Evolutionary conservation across 2,113 vertebrate genomes (phyloP).

Genomic region (Dasyurus viverrinus): DNA sequence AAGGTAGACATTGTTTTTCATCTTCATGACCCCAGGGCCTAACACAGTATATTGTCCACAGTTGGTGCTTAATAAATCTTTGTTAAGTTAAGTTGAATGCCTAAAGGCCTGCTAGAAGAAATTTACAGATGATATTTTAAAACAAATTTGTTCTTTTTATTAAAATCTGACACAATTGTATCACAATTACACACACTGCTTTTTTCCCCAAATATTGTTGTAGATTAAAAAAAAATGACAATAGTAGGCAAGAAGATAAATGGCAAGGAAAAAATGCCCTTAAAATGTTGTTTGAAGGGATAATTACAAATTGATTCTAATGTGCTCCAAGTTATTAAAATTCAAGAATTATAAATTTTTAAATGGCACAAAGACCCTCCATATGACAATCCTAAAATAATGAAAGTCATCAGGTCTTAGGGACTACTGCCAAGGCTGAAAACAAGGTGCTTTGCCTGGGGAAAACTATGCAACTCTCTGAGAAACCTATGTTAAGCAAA

Average conservation of each 20-base stretch:
- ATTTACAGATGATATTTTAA: background rate
- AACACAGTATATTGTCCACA: background rate
- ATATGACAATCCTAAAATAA: background rate
- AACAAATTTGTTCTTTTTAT: background rate
- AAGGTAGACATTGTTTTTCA: background rate
- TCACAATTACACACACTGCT: background rate
- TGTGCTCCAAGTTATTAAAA: background rate
- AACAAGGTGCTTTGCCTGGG: background rate
- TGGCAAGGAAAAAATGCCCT: background rate
- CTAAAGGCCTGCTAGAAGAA: background rate
- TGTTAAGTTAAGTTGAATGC: background rate
- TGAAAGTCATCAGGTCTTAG: background rate
- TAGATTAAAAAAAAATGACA: background rate
- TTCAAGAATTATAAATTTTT: background rate
- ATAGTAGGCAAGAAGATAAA: background rate
- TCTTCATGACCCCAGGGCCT: background rate
- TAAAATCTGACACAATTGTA: background rate
- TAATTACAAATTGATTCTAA: background rate
- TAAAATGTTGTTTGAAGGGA: background rate
- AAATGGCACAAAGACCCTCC: background rate
- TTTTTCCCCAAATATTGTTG: background rate
- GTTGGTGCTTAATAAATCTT: background rate
- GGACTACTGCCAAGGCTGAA: background rate
- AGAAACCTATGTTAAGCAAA: background rate
- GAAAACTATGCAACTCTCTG: background rate